Base-by-base conservation (phyloP, 2,113 vertebrate genomes). In the Dicentrarchus labrax region DNA sequence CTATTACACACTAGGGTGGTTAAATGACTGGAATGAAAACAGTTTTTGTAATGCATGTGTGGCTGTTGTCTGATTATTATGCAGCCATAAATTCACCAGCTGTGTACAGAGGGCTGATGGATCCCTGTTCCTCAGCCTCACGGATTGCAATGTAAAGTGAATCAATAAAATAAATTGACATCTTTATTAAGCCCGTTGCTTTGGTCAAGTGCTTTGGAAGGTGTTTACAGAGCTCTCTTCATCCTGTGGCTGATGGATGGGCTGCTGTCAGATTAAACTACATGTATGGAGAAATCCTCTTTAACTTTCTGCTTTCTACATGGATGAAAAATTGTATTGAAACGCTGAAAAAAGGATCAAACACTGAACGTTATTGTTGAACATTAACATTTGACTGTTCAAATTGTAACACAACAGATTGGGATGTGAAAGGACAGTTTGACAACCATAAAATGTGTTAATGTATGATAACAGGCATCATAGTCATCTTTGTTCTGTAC, bases 111-210 rank as follows among this genome's bases (percentile, higher is more conserved):
- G 15, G 60, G 65, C 60, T 68, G 83, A 91, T 51, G 53, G 80
- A 72, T 38, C 48, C 38, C 64, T 53, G 76, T 61, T 86, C 11
- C 72, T 70, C 19, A 24, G 50, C 67, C 75, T 83, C 68, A 82
- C 50, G 12, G 48, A 65, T 19, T 67, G 69, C 45, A 69, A 83
- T 76, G 72, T 73, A 86, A 89, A 91, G 79, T 71, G 70, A 92
- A 92, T 92, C 87, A 78, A 89, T 93, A 89, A 91, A 90, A 78
- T 79, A 81, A 88, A 91, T 73, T 71, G 80, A 87, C 82, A 72
- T 83, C 83, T 94, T 91, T 90, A 92, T 89, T 89, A 76, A 78
- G 76, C 30, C 45, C 30, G 61, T 72, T 70, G 79, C 82, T 87
- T 59, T 45, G 67, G 62, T 82, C 50, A 80, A 76, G 61, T 86